Evolutionary conservation across 2,797 vertebrate genomes (phyloP).

Genomic region (Phaenicophaeus curvirostris): DNA sequence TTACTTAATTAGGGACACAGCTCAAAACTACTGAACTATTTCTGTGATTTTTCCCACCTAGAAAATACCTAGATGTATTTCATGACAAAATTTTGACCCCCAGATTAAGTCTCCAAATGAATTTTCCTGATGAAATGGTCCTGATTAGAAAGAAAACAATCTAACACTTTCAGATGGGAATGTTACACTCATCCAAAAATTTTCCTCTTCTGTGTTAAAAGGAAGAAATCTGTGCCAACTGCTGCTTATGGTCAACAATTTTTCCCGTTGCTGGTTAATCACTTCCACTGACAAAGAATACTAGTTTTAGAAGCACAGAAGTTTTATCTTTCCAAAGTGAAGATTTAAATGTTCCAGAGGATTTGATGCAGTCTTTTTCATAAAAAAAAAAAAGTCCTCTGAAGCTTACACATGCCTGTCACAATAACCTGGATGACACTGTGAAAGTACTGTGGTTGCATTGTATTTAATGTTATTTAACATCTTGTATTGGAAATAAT

Average conservation of each 20-base stretch:
- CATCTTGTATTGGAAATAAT: neutral
- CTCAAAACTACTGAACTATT: neutral
- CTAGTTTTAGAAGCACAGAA: neutral
- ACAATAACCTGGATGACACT: neutral
- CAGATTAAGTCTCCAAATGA: neutral
- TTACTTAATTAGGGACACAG: neutral
- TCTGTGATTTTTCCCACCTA: neutral
- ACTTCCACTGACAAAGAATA: neutral
- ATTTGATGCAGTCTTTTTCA: neutral
- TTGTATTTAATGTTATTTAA: neutral
- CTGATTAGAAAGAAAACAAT: neutral
- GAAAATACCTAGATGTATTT: neutral
- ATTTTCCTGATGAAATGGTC: neutral
- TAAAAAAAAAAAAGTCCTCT: neutral
- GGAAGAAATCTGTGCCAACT: neutral
- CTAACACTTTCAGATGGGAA: neutral
- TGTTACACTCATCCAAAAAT: neutral
- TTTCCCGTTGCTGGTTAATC: neutral
- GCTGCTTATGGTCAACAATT: neutral
- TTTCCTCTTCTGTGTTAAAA: neutral
- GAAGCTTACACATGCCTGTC: neutral
- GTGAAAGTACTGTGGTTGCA: neutral
- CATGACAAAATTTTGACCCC: neutral
- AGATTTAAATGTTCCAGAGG: neutral
- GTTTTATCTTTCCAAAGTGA: neutral